Percentiles rank a stretch among this genome's conserved stretches.
Conservation (phyloP, 2,113 vertebrate genomes). For the Lasiurus cinereus region DNA sequence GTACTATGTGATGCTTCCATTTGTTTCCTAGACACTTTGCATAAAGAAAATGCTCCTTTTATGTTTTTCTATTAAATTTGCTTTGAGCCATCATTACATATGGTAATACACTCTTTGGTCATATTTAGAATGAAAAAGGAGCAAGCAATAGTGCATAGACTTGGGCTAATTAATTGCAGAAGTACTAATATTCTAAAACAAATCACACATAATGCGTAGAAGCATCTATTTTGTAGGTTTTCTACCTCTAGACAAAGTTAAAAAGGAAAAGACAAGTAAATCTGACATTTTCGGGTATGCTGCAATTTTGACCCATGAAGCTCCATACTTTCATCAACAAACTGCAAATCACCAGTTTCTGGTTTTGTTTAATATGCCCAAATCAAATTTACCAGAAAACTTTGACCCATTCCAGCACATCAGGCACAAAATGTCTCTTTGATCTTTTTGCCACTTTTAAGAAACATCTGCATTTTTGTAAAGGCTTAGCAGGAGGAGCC, state of each 20-base stretch:
- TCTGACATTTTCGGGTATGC: not conserved
- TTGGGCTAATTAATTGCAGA: not conserved
- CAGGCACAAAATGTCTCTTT: slow-evolving; percentile 72
- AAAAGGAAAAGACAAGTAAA: slow-evolving; percentile 4
- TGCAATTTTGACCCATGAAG: slow-evolving; percentile 42
- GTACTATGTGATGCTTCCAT: not conserved
- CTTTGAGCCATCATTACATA: slow-evolving; percentile 17
- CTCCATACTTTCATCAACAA: slow-evolving; percentile 49
- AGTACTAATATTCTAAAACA: not conserved
- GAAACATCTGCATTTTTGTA: slow-evolving; percentile 79
- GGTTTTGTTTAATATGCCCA: slow-evolving; percentile 70
- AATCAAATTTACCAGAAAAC: slow-evolving; percentile 74
- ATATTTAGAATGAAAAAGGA: slow-evolving; percentile 17
- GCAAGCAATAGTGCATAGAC: not conserved
- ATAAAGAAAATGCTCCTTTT: slow-evolving; percentile 25
- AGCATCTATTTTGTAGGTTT: not conserved
- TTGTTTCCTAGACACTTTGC: not conserved
- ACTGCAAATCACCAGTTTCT: slow-evolving; percentile 65
- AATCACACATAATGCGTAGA: not conserved
- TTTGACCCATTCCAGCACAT: slow-evolving; percentile 67
- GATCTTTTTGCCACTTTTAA: slow-evolving; percentile 76
- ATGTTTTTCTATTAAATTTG: not conserved
- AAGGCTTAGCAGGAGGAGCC: slow-evolving; percentile 52
- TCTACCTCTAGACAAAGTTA: not conserved
- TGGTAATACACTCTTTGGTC: not conserved